phyloP scores from a whole-genome alignment of 1,140 invertebrate genomes.

The Habropoda laboriosa region DNA sequence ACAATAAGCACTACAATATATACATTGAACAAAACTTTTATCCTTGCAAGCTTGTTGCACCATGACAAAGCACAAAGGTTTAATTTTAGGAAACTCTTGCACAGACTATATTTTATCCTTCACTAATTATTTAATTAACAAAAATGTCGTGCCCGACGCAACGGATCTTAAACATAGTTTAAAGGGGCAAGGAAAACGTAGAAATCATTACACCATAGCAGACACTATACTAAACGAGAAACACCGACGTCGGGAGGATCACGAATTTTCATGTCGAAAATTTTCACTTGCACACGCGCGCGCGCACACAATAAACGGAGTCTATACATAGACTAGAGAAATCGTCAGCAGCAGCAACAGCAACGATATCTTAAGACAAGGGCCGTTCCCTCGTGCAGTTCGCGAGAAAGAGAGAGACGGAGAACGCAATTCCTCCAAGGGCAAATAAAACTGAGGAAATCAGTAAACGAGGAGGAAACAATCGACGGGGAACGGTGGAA shows the following conservation, averaged over 20 bases:
- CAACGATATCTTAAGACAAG: slow-evolving; percentile 25
- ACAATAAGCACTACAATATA: neutral
- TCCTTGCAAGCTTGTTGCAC: neutral
- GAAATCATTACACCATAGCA: neutral
- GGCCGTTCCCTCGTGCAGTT: slow-evolving; percentile 37
- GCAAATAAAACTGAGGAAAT: slow-evolving; percentile 26
- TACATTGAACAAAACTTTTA: neutral
- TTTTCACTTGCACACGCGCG: slow-evolving; percentile 24
- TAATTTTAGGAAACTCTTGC: neutral
- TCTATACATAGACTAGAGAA: slow-evolving; percentile 24
- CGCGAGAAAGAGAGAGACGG: neutral
- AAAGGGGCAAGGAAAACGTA: neutral
- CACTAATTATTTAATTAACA: neutral
- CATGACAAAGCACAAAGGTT: neutral
- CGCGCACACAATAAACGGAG: neutral
- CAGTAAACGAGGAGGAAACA: neutral
- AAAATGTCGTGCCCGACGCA: neutral
- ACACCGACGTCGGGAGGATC: neutral
- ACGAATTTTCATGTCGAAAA: slow-evolving; percentile 13
- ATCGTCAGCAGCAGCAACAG: slow-evolving; percentile 2
- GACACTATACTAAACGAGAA: neutral
- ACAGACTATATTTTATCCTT: neutral
- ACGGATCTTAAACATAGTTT: neutral
- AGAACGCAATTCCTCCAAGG: slow-evolving; percentile 3
- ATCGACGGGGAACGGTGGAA: neutral